A percentile compares a stretch with the other conserved stretches of the same genome.
Conservation (phyloP, 2,888 invertebrate species). For the Dryobota labecula region DNA sequence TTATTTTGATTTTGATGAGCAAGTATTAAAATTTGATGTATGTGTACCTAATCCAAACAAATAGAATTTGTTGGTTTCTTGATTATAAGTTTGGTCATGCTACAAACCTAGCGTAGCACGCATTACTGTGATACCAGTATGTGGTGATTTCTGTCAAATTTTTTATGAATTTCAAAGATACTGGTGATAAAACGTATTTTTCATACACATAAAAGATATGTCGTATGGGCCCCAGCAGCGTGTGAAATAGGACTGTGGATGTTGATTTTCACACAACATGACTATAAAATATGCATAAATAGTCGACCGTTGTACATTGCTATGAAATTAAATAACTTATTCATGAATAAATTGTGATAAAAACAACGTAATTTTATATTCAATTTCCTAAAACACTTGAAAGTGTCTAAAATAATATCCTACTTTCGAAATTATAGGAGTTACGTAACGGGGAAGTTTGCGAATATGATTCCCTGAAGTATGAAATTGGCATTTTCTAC, state of each 20-base stretch:
- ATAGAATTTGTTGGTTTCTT: not conserved
- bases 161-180: not conserved
- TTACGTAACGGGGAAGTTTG: not conserved
- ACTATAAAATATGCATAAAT: not conserved
- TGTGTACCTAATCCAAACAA: not conserved
- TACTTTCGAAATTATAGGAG: not conserved
- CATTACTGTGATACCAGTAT: not conserved
- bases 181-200: not conserved
- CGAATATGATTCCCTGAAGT: not conserved
- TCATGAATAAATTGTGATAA: too few relatives aligned
- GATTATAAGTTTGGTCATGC: not conserved
- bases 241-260: not conserved
- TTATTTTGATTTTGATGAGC: not conserved
- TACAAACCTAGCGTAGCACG: not conserved
- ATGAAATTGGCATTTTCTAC: constrained; percentile 1
- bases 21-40: not conserved
- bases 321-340: not conserved
- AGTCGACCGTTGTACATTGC: not conserved
- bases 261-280: not conserved
- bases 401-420: not conserved
- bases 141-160: not conserved
- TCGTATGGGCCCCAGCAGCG: not conserved
- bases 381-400: not conserved
- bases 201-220: not conserved
- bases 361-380: not conserved